Percentiles rank a stretch among this genome's conserved stretches.
Evolutionary conservation across 2,113 vertebrate genomes (phyloP).

Genomic region (Apodemus sylvaticus): DNA sequence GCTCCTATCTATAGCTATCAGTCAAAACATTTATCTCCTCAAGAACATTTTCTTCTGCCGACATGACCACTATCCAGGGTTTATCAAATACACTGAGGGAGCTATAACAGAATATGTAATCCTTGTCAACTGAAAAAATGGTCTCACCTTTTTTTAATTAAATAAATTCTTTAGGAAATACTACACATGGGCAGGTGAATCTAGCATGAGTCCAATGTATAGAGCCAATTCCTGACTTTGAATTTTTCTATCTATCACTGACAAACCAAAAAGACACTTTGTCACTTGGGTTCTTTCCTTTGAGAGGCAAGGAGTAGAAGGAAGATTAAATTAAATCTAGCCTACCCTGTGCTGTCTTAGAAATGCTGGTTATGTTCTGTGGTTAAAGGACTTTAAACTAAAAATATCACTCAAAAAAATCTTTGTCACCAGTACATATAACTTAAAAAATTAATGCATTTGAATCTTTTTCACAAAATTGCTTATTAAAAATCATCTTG

Average conservation of each 20-base stretch:
- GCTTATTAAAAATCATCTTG: slow-evolving; percentile 46
- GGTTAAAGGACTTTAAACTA: not conserved
- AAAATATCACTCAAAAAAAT: slow-evolving; percentile 37
- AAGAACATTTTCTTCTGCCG: not conserved
- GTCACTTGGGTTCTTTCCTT: not conserved
- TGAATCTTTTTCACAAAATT: slow-evolving; percentile 37
- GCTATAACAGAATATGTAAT: not conserved
- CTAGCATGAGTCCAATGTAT: not conserved
- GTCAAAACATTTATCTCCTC: not conserved
- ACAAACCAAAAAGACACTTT: not conserved
- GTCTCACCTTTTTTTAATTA: not conserved
- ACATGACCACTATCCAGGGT: not conserved
- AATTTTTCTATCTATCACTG: not conserved
- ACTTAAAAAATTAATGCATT: not conserved
- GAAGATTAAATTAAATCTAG: slow-evolving; percentile 4
- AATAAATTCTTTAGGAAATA: slow-evolving; percentile 29
- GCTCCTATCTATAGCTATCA: not conserved
- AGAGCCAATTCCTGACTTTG: not conserved
- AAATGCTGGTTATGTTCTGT: not conserved
- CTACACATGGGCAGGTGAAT: not conserved
- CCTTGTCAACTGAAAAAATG: not conserved
- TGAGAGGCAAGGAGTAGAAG: not conserved
- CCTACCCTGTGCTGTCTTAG: not conserved
- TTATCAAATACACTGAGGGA: not conserved
- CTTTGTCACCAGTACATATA: not conserved